Base-by-base conservation (phyloP, 2,888 invertebrate genomes). In the Drosophila ustulata region DNA sequence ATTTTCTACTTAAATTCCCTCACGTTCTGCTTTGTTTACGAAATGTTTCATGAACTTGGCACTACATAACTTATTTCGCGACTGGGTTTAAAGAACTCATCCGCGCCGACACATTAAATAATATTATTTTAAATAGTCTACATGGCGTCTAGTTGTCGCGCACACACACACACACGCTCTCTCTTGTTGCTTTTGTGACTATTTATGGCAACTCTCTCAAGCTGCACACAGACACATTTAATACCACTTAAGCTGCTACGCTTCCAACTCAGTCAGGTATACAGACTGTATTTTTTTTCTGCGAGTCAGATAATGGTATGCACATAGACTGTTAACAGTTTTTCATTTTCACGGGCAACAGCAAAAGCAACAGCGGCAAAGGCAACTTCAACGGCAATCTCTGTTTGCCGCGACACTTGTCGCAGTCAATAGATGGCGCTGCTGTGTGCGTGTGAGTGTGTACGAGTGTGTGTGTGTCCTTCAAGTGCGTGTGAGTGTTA, bases 401-500 rank as follows among this genome's bases (percentile, higher is more conserved):
- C 55, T 52, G 66, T 67, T 61, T 55, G 49, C 59, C 50, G 41
- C 53, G 59, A 62, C 55, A 64, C 63, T 72, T 72, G 72, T 64
- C 69, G 34, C 39, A 13, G 26, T 66, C 80, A 66, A 80, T 80
- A 58, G 65, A 63, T 53, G 63, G n/a, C 59, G 47, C 50, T 56
- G 43, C 63, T 55, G 18, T 18, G 2, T 18, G 18, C 18, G 18
- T 18, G 18, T 18, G 18, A 57, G 65, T 68, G 34, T 45, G 25
- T 37, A 23, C 18, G 18, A 18, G 18, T 7, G 66, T 50, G 34
- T 53, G 34, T 53, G 71, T 39, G 69, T 66, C 53, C 81, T 78
- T 75, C 63, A 73, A 66, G 76, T 73, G 71, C 61, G 71, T 82
- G 82, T 67, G 79, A 69, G 81, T 71, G 85, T 68, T 71, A 73